Evolutionary conservation across 1,140 invertebrate genomes (phyloP).

Genomic region (Drosophila navojoa): DNA sequence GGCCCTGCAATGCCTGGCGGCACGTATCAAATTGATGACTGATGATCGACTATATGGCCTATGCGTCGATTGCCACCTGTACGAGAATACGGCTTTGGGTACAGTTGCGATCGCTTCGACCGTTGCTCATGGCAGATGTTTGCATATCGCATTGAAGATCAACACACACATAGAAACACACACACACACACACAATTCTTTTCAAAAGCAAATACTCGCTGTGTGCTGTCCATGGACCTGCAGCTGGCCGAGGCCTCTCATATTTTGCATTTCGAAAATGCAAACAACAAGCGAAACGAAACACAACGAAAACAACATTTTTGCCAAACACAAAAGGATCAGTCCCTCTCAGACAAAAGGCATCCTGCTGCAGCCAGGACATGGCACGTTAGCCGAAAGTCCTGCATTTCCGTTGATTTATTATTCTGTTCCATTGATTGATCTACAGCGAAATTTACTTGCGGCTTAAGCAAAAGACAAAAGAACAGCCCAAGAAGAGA

Average conservation of each 20-base stretch:
- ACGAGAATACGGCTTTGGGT: slow-evolving; percentile 6
- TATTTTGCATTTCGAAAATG: slow-evolving; percentile 74
- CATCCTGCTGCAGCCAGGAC: slow-evolving; percentile 61
- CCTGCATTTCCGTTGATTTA: slow-evolving; percentile 64
- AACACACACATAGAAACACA: background rate
- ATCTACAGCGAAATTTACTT: slow-evolving; percentile 70
- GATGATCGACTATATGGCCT: slow-evolving; percentile 14
- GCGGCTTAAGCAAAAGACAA: slow-evolving; percentile 51
- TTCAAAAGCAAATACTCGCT: slow-evolving; percentile 37
- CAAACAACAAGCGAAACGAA: slow-evolving; percentile 53
- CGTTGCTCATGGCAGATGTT: background rate
- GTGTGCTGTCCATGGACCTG: slow-evolving; percentile 31
- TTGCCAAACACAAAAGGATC: slow-evolving; percentile 47
- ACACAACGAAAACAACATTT: slow-evolving; percentile 51
- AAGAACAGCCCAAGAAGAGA: slow-evolving; percentile 17
- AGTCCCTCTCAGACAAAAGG: slow-evolving; percentile 38
- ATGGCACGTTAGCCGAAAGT: slow-evolving; percentile 26
- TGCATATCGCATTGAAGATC: slow-evolving; percentile 8
- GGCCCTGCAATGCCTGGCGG: slow-evolving; percentile 19
- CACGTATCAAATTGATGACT: slow-evolving; percentile 71
- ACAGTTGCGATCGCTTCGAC: slow-evolving; percentile 35
- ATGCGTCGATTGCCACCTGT: slow-evolving; percentile 20
- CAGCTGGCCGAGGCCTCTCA: slow-evolving; percentile 38
- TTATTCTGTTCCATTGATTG: slow-evolving; percentile 54
- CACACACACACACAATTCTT: slow-evolving; percentile 36